Evolutionary conservation across 2,113 vertebrate genomes (phyloP), one percentile per base, ranked within the genome.

Genomic region (Centrocercus urophasianus): DNA sequence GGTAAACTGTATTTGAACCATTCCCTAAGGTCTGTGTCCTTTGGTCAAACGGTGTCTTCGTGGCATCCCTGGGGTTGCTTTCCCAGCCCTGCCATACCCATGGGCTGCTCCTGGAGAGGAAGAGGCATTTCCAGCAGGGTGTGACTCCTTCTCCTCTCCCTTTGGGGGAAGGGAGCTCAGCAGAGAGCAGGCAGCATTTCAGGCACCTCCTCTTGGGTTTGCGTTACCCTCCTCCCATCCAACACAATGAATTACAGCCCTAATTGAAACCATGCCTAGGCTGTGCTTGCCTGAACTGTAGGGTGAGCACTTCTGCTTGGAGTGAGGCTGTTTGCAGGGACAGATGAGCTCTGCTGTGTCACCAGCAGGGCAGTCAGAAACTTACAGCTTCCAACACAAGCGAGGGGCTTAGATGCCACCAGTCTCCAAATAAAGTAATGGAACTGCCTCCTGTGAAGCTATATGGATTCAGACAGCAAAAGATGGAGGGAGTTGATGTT

Each of bases 181-280:
- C 0, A 3, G 24, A 52, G 79, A 40, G 79, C 52, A 71, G 71
- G 30, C 57, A 71, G 83, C 14, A 36, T 11, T 72, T 59, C 79
- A 88, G 71, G 38, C 79, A 42, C 38, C 79, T 82, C 89, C 80
- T 88, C 6, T 6, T 60, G 83, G 20, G 38, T 67, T 21, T 86
- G 88, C 15, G 3, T 69, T 71, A 21, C 67, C 64, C 89, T 85
- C 47, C 52, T 85, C 59, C 71, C 38, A 19, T 34, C 80, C 57
- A 90, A 75, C 72, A 20, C 83, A 16, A 32, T 67, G 32, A 88
- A 86, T 72, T 25, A 59, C 52, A 60, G 59, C 59, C 25, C 81
- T 92, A 54, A 93, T n/a, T 69, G 52, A 80, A 93, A 69, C 80
- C 91, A 80, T 27, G 64, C 64, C 81, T 54, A 8, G 59, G 69